Conservation (phyloP, 2,888 invertebrate genomes). For the Cephalotes varians region DNA sequence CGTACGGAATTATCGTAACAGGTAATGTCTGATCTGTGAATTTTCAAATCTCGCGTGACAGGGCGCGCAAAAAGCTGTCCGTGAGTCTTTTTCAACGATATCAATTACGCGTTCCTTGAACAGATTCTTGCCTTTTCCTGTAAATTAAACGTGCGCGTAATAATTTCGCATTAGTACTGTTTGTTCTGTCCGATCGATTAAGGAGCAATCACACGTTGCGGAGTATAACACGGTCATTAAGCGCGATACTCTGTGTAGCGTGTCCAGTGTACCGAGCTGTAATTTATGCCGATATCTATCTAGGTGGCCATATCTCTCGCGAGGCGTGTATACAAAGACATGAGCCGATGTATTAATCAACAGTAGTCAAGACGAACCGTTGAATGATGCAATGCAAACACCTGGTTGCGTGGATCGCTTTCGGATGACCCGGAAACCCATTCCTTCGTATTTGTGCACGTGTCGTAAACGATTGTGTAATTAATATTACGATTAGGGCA, state of each 20-base stretch:
- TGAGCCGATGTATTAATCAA: constrained; percentile 30
- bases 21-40: background rate
- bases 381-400: constrained; percentile 77
- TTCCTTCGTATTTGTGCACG: constrained; percentile 1
- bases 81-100: background rate
- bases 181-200: constrained; percentile 17
- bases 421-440: constrained; percentile 62
- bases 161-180: background rate
- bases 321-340: constrained; percentile 5
- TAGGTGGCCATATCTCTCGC: constrained; percentile 10
- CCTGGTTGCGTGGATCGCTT: constrained; percentile 75
- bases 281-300: constrained; percentile 44
- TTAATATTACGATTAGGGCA: constrained; percentile 39
- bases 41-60: background rate
- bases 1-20: background rate
- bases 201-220: constrained; percentile 16
- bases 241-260: constrained; percentile 9
- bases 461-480: constrained; percentile 41
- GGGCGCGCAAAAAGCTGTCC: background rate
- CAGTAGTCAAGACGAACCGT: constrained; percentile 15
- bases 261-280: background rate
- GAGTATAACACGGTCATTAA: constrained; percentile 24
- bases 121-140: background rate
- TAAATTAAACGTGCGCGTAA: constrained; percentile 1
- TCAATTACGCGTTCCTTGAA: background rate